A percentile compares a stretch with the other conserved stretches of the same genome.
Evolutionary conservation across 2,797 vertebrate genomes (phyloP).

Genomic region (Anniella stebbinsi): DNA sequence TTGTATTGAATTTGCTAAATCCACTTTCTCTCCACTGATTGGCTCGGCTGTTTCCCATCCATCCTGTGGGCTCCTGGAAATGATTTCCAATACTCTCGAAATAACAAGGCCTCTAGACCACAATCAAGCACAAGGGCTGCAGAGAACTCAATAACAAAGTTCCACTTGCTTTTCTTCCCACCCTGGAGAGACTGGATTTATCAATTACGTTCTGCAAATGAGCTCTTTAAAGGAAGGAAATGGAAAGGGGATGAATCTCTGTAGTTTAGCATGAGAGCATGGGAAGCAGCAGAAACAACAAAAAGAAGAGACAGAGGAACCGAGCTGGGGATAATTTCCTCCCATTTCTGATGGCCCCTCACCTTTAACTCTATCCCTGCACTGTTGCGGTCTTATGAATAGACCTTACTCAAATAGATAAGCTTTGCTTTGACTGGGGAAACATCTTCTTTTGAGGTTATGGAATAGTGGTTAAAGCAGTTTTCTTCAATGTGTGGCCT

Average conservation of each 20-base stretch:
- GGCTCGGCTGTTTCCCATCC: conserved; percentile 56
- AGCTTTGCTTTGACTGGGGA: not conserved
- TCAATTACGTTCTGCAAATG: conserved; percentile 54
- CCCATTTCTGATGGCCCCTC: conserved; percentile 18
- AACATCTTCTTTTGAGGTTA: not conserved
- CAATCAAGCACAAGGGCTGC: conserved; percentile 47
- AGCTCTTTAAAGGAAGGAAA: conserved; percentile 42
- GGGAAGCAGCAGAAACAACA: conserved; percentile 1
- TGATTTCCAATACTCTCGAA: conserved; percentile 68
- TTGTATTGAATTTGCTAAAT: conserved; percentile 58
- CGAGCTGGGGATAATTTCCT: conserved; percentile 24
- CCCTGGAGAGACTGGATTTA: conserved; percentile 35
- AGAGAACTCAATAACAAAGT: conserved; percentile 57
- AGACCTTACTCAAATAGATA: not conserved
- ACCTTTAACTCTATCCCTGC: not conserved
- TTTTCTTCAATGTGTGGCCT: too few species aligned
- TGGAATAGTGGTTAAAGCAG: too few species aligned
- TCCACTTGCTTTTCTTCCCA: conserved; percentile 35
- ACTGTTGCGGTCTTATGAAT: not conserved
- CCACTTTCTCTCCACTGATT: conserved; percentile 47
- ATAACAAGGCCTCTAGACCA: conserved; percentile 43
- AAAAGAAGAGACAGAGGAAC: conserved; percentile 29
- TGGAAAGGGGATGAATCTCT: conserved; percentile 42
- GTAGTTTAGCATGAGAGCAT: conserved; percentile 28
- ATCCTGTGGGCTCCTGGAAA: conserved; percentile 60